phyloP scores from a whole-genome alignment of 2,888 invertebrate genomes.

The Lycophotia porphyrea region DNA sequence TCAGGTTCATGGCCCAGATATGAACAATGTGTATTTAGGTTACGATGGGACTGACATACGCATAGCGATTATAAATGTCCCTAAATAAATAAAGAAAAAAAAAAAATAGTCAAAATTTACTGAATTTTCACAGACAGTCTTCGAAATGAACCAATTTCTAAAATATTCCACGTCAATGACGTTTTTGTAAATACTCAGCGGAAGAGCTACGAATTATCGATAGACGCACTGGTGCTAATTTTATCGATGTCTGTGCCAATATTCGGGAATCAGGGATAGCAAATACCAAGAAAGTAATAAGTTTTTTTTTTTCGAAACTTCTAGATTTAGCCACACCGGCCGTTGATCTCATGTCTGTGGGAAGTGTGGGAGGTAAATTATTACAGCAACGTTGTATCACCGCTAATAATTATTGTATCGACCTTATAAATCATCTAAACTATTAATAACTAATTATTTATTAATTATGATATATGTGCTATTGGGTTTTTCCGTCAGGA shows the following conservation, averaged over 20 bases:
- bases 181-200: constrained; percentile 15
- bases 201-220: constrained; percentile 17
- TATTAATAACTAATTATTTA: constrained; percentile 21
- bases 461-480: no score
- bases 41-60: no score
- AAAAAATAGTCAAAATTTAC: neutral
- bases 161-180: neutral
- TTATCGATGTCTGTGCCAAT: constrained; percentile 33
- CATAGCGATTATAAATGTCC: no score
- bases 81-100: no score
- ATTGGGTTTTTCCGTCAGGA: no score
- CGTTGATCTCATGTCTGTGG: constrained; percentile 43
- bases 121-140: neutral
- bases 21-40: no score
- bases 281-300: constrained; percentile 41
- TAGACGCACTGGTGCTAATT: constrained; percentile 37
- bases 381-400: constrained; percentile 37
- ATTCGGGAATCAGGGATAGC: constrained; percentile 34
- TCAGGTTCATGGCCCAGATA: no score
- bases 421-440: constrained; percentile 37
- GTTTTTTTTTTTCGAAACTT: constrained; percentile 28
- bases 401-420: constrained; percentile 32
- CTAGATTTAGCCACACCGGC: constrained; percentile 40
- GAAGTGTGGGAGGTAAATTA: constrained; percentile 50
- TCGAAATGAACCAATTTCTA: neutral